A percentile compares a stretch with the other conserved stretches of the same genome.
Conservation (phyloP, 2,888 invertebrate genomes). For the Gasteruption jaculator region DNA sequence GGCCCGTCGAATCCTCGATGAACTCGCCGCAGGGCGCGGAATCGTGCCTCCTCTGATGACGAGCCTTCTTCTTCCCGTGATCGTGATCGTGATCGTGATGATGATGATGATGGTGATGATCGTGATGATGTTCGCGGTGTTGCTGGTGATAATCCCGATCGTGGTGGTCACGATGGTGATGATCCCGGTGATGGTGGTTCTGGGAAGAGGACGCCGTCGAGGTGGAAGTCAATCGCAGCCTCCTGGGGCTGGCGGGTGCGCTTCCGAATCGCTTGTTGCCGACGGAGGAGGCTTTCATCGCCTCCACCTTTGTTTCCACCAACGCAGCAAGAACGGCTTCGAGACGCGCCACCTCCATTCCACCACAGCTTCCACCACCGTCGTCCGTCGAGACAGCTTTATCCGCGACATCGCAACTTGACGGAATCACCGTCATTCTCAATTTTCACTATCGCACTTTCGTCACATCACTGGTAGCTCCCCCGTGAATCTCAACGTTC, state of each 20-base stretch:
- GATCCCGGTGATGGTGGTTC: slow-evolving; percentile 41
- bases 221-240: slow-evolving; percentile 50
- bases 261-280: slow-evolving; percentile 52
- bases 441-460: slow-evolving; percentile 22
- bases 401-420: slow-evolving; percentile 57
- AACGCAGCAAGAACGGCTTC: slow-evolving; percentile 69
- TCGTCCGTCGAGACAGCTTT: slow-evolving; percentile 71
- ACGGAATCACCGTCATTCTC: slow-evolving; percentile 46
- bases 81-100: slow-evolving; percentile 29
- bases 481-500: neutral
- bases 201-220: slow-evolving; percentile 52
- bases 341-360: slow-evolving; percentile 60
- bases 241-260: slow-evolving; percentile 51
- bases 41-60: slow-evolving; percentile 39
- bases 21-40: slow-evolving; percentile 44
- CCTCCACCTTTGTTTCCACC: slow-evolving; percentile 68
- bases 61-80: slow-evolving; percentile 30
- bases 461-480: neutral
- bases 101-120: slow-evolving; percentile 23
- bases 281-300: slow-evolving; percentile 55
- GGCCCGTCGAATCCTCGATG: slow-evolving; percentile 30
- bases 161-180: slow-evolving; percentile 38
- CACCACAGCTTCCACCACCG: slow-evolving; percentile 40
- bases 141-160: slow-evolving; percentile 32
- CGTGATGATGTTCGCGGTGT: slow-evolving; percentile 24